These are phyloP conservation scores for Meteorus sp. DNA, from an alignment of 1,140 invertebrate genomes.

Conservation along the genomic window DNA sequence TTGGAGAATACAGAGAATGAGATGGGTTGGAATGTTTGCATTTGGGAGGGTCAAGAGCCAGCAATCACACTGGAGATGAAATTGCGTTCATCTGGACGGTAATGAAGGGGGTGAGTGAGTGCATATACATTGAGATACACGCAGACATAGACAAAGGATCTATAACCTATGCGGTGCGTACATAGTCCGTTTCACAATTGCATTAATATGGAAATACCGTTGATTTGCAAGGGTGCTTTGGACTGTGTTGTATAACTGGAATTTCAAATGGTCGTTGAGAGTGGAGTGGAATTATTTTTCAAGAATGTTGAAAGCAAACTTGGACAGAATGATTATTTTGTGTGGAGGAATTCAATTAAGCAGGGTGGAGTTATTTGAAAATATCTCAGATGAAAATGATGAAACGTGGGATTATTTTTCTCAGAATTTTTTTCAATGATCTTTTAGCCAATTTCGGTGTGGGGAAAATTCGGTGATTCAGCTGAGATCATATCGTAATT, in stretches of 20 bases:
- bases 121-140: too few species aligned
- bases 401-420: too few species aligned
- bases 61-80: conserved; percentile 1
- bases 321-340: not conserved
- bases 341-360: too few species aligned
- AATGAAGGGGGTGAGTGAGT: too few species aligned
- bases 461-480: too few species aligned
- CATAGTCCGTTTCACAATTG: conserved; percentile 26
- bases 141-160: conserved; percentile 17
- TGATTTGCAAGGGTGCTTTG: conserved; percentile 26
- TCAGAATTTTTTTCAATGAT: too few species aligned
- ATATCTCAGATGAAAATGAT: too few species aligned
- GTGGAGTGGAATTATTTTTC: conserved; percentile 9
- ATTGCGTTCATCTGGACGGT: conserved; percentile 14
- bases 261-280: conserved; percentile 12
- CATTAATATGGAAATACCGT: conserved; percentile 36
- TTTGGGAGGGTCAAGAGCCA: conserved; percentile 17
- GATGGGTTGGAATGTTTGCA: conserved; percentile 17
- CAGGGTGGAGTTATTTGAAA: too few species aligned
- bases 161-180: not conserved
- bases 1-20: not conserved
- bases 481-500: too few species aligned
- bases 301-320: not conserved
- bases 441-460: too few species aligned
- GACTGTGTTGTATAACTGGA: not conserved